Evolutionary conservation across 1,140 invertebrate genomes (phyloP).

Genomic region (Trichonephila inaurata): DNA sequence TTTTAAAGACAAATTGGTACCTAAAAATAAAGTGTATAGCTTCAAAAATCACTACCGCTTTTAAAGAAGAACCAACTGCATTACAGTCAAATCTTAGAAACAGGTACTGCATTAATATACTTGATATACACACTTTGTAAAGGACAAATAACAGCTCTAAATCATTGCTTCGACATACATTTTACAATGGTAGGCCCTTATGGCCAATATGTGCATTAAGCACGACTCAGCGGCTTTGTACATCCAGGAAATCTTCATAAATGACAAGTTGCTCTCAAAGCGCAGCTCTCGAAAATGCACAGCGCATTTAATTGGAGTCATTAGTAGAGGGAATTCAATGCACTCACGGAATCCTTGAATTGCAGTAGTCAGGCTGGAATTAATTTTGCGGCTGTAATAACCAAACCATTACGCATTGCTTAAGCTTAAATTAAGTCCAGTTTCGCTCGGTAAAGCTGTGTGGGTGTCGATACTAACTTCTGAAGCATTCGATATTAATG

Average conservation of each 20-base stretch:
- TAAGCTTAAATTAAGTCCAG: not conserved
- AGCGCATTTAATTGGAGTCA: not conserved
- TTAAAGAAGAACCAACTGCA: too few relatives aligned
- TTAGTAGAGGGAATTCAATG: not conserved
- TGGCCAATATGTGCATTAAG: not conserved
- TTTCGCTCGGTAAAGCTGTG: not conserved
- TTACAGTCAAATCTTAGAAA: too few relatives aligned
- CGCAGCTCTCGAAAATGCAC: not conserved
- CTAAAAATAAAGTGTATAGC: too few relatives aligned
- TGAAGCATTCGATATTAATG: not conserved
- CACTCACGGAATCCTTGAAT: not conserved
- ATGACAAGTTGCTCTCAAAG: slow-evolving; percentile 12
- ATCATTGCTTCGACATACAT: not conserved
- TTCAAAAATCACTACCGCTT: too few relatives aligned
- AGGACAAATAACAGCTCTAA: not conserved
- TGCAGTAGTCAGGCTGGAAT: not conserved
- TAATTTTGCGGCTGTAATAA: not conserved
- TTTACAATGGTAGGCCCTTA: not conserved
- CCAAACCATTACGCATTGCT: slow-evolving; percentile 16
- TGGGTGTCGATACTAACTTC: not conserved
- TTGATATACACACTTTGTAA: too few relatives aligned
- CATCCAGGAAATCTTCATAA: not conserved
- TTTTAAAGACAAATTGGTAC: too few relatives aligned
- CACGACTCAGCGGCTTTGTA: not conserved
- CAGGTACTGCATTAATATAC: too few relatives aligned